Conservation (phyloP, 2,888 invertebrate genomes). For the Gonocerus acuteangulatus region DNA sequence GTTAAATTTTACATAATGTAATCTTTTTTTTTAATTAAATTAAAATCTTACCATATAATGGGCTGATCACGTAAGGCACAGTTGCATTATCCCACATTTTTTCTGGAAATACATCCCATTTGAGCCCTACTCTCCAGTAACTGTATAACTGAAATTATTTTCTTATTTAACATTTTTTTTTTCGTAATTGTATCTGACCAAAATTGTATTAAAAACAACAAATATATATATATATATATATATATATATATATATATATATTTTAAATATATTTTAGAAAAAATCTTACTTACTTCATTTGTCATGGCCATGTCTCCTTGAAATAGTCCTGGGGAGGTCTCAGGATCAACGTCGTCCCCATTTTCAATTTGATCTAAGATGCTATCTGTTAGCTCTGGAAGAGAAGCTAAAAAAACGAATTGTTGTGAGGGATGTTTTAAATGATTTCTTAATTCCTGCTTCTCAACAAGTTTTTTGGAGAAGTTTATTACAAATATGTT, state of each 20-base stretch:
- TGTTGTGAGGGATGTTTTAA: background rate
- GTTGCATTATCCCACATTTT: constrained; percentile 57
- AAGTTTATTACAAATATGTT: too few relatives aligned
- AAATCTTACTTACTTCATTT: constrained; percentile 44
- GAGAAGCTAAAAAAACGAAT: constrained; percentile 6
- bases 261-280: background rate
- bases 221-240: too few relatives aligned
- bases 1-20: too few relatives aligned
- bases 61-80: constrained; percentile 59
- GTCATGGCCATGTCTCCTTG: constrained; percentile 63
- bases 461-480: background rate
- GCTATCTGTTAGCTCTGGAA: background rate
- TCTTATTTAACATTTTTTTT: background rate
- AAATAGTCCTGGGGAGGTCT: constrained; percentile 57
- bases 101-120: constrained; percentile 58
- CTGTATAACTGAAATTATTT: constrained; percentile 46
- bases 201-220: too few relatives aligned
- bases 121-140: constrained; percentile 55
- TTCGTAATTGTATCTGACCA: background rate
- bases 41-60: constrained; percentile 48
- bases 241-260: background rate
- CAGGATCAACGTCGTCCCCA: constrained; percentile 51
- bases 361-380: constrained; percentile 18
- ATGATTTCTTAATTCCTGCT: background rate
- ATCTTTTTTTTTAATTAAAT: too few relatives aligned